Evolutionary conservation across 2,113 vertebrate genomes (phyloP).

Genomic region (Psilopogon haemacephalus): DNA sequence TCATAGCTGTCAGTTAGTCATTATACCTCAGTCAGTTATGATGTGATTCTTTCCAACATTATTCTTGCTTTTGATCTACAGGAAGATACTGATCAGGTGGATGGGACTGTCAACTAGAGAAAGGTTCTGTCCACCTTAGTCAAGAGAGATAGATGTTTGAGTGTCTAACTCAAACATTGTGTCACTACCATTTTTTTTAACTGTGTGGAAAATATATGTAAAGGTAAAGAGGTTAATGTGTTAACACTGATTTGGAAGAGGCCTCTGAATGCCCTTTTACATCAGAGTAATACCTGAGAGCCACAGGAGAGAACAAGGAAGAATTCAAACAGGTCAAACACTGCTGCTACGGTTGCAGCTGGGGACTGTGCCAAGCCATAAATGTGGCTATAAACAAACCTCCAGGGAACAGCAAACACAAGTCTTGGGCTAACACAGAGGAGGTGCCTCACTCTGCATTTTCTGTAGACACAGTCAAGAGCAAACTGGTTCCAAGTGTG

Average conservation of each 20-base stretch:
- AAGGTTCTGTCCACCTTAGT: background rate
- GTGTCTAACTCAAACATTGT: background rate
- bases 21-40: background rate
- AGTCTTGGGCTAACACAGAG: background rate
- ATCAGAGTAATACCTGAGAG: background rate
- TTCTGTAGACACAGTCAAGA: background rate
- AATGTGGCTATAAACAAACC: background rate
- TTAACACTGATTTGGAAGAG: background rate
- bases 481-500: background rate
- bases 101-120: background rate
- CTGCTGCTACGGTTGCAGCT: background rate
- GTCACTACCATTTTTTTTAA: background rate
- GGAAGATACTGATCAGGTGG: background rate
- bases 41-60: background rate
- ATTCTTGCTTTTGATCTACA: background rate
- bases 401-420: background rate
- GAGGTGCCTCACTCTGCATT: background rate
- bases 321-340: background rate
- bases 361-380: accelerated
- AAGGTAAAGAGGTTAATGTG: background rate
- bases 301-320: background rate
- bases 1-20: constrained; percentile 65
- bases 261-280: background rate
- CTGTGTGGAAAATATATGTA: background rate
- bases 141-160: background rate